A percentile compares a stretch with the other conserved stretches of the same genome.
Evolutionary conservation across 2,888 invertebrate genomes (phyloP).

Genomic region (Cantharis rufa): DNA sequence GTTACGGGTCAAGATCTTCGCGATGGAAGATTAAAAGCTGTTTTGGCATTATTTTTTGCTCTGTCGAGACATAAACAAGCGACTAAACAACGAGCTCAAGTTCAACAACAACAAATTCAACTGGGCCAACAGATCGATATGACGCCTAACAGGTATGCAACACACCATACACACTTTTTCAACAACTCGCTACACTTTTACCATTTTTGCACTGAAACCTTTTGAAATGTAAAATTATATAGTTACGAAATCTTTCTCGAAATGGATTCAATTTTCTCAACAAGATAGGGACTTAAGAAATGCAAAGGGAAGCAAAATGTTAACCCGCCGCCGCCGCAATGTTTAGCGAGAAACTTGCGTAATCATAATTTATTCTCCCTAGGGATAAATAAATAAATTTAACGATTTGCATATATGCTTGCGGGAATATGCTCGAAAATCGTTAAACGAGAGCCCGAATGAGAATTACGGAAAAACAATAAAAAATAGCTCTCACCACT

Average conservation of each 20-base stretch:
- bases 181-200: background rate
- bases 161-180: constrained; percentile 6
- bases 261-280: background rate
- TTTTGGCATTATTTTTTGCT: constrained; percentile 93
- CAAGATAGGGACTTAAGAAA: background rate
- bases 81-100: constrained; percentile 64
- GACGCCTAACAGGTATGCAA: constrained; percentile 61
- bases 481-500: background rate
- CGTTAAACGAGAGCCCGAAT: background rate
- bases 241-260: background rate
- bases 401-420: constrained; percentile 24
- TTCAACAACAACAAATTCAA: constrained; percentile 36
- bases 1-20: constrained; percentile 90
- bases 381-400: constrained; percentile 50
- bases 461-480: background rate
- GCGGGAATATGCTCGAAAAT: constrained; percentile 3
- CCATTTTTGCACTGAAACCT: background rate
- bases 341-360: constrained; percentile 25
- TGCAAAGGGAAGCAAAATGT: background rate
- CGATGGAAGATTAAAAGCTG: constrained; percentile 92
- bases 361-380: constrained; percentile 50
- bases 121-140: constrained; percentile 48
- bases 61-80: constrained; percentile 94
- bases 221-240: background rate
- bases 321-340: background rate